Percentiles rank a stretch among this genome's conserved stretches.
phyloP scores from a whole-genome alignment of 2,888 invertebrate species.

The Nemurella pictetii region DNA sequence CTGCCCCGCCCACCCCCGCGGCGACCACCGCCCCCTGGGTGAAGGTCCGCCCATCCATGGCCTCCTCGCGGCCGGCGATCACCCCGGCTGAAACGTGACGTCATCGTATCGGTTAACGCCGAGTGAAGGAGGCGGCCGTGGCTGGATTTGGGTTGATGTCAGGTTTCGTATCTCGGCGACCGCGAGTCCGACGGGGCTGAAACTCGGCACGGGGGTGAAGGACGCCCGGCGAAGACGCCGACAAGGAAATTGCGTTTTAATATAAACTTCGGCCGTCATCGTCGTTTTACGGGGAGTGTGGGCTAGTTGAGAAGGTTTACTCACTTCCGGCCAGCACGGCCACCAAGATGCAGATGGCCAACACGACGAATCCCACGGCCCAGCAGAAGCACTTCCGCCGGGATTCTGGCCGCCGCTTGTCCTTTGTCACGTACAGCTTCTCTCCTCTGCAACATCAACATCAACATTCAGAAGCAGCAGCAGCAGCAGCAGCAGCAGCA shows the following conservation, averaged over 20 bases:
- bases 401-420: slow-evolving; percentile 71
- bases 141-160: too few relatives aligned
- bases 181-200: too few relatives aligned
- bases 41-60: slow-evolving; percentile 62
- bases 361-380: slow-evolving; percentile 66
- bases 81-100: slow-evolving; percentile 68
- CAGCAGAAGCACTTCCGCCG: slow-evolving; percentile 69
- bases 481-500: too few relatives aligned
- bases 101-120: too few relatives aligned
- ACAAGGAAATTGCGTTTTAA: too few relatives aligned
- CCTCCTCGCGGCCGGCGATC: slow-evolving; percentile 66
- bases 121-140: too few relatives aligned
- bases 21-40: slow-evolving; percentile 58
- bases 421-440: slow-evolving; percentile 79
- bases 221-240: too few relatives aligned
- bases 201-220: too few relatives aligned
- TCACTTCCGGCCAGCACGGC: slow-evolving; percentile 76
- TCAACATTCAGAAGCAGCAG: too few relatives aligned
- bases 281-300: neutral
- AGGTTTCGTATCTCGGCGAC: too few relatives aligned
- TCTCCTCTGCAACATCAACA: slow-evolving; percentile 68
- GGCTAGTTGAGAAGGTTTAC: slow-evolving; percentile 47
- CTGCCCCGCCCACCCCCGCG: slow-evolving; percentile 48
- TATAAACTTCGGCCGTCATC: too few relatives aligned
- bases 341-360: slow-evolving; percentile 67